These are phyloP conservation scores for Bradypus variegatus DNA, from an alignment of 2,797 vertebrate species.

Conservation along the genomic window DNA sequence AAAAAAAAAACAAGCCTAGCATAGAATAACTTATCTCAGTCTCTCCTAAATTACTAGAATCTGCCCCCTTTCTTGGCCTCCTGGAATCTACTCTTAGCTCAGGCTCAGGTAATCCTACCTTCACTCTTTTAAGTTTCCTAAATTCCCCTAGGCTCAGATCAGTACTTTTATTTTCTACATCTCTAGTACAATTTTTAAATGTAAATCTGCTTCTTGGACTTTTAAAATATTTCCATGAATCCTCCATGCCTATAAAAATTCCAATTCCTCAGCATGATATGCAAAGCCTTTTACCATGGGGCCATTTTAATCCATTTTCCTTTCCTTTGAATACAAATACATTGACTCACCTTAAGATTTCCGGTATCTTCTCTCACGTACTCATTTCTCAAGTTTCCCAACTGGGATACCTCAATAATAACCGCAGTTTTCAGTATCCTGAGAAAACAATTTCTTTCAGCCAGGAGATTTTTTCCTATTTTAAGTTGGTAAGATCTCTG, in stretches of 20 bases:
- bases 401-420: not conserved
- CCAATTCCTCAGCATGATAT: not conserved
- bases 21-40: not conserved
- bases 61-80: not conserved
- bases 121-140: not conserved
- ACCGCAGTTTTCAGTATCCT: not conserved
- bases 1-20: not conserved
- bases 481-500: not conserved
- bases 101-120: not conserved
- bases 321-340: not conserved
- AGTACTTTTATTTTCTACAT: not conserved
- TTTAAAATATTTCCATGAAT: not conserved
- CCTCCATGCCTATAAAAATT: not conserved
- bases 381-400: not conserved
- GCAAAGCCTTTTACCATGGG: not conserved
- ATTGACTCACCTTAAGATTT: not conserved
- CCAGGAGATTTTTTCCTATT: not conserved
- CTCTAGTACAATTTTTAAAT: not conserved
- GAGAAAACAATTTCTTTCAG: not conserved
- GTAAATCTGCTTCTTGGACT: not conserved
- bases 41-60: not conserved
- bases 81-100: not conserved
- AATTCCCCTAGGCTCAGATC: not conserved
- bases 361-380: not conserved
- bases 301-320: not conserved